Conservation (phyloP, 2,888 invertebrate species). For the Dryocosmus kuriphilus region DNA sequence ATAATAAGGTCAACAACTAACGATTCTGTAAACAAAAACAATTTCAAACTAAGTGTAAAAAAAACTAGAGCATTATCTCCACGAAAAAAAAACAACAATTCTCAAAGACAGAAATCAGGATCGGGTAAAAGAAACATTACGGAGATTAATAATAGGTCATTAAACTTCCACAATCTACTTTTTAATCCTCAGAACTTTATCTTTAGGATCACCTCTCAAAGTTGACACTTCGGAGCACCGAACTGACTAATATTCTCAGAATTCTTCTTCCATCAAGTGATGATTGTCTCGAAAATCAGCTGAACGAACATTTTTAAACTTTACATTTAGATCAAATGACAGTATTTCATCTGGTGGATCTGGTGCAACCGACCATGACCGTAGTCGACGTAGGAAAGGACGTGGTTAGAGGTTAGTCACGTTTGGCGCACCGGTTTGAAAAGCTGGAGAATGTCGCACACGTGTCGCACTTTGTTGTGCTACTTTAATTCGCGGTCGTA, state of each 20-base stretch:
- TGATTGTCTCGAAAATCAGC: neutral
- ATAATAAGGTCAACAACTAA: too few species aligned
- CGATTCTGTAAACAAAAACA: too few species aligned
- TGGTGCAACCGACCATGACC: slow-evolving; percentile 26
- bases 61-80: too few species aligned
- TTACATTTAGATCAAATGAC: neutral
- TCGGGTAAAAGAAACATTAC: neutral
- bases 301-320: neutral
- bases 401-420: slow-evolving; percentile 41
- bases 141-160: slow-evolving; percentile 25
- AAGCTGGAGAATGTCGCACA: slow-evolving; percentile 6
- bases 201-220: neutral
- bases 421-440: slow-evolving; percentile 33
- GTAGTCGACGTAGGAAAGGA: neutral
- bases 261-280: neutral
- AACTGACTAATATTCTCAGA: neutral
- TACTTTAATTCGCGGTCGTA: slow-evolving; percentile 5
- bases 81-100: too few species aligned
- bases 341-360: neutral
- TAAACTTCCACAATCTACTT: slow-evolving; percentile 8
- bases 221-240: neutral
- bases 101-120: too few species aligned
- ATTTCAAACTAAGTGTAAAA: too few species aligned
- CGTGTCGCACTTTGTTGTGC: slow-evolving; percentile 23
- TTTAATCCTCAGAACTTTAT: neutral